Base-by-base conservation (phyloP, 2,797 vertebrate species). In the Neostethus bicornis region DNA sequence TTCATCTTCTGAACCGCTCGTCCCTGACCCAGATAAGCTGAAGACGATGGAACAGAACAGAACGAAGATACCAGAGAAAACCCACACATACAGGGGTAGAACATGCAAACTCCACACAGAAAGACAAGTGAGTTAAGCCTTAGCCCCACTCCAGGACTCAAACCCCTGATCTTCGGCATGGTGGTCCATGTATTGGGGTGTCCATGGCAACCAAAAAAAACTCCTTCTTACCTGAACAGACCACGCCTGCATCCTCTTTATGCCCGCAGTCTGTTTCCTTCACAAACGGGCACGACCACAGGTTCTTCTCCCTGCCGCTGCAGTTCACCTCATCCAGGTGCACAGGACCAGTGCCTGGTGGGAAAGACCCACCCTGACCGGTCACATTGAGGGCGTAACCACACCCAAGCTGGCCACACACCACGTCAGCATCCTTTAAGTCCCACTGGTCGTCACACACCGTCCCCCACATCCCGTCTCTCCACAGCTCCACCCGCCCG, bases 401-500 rank as follows among this genome's bases (percentile, higher is more conserved):
- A 1, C 91, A 92, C 70, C 71, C 73, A 2, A 88, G 73, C 79
- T 91, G 91, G n/a, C 39, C 61, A 7, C 91, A 92, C 6, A 87
- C 87, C 58, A 92, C 85, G 0, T 82, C 0, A 0, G 56, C 91
- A 0, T 90, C 90, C 7, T 8, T 57, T 54, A 83, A 26, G 62
- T 91, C 90, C 89, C 90, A 92, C 16, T 39, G 34, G 60, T 92
- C 91, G 0, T 92, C 89, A 0, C 91, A 92, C 64, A 92, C 90
- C 0, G 90, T 89, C 17, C 91, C 91, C 90, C 90, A 91, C 0
- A 7, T 5, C 2, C 17, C 56, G 0, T 39, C 13, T 3, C 34
- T 51, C 88, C 85, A 91, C 21, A 91, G 4, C 79, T 92, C 91
- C 66, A 92, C 91, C 26, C 91, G 82, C 0, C 91, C 91, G 0